Evolutionary conservation across 2,113 vertebrate species (phyloP), one percentile per base, ranked within the genome.

Genomic region (Erpornis zantholeuca): DNA sequence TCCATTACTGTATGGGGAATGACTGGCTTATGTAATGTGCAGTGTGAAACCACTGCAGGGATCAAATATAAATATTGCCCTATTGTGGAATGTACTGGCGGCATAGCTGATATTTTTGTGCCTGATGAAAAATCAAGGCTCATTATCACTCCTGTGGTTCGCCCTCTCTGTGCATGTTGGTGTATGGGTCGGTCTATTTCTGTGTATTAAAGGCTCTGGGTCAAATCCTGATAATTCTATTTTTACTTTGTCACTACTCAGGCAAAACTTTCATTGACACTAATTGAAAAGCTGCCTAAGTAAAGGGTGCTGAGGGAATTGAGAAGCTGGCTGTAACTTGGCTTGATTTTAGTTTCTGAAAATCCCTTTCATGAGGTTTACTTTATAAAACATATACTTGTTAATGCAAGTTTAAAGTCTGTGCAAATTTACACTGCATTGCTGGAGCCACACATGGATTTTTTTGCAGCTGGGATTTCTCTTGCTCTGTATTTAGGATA

Each of bases 1-100:
- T 97, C 96, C 96, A 97, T 97, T 91, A 82, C 94, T 94, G 87
- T 78, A 82, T 89, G 94, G 77, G 78, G 89, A 90, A 91, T 56
- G 87, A 85, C 60, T 87, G 77, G 69, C 79, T 97, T 97, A 96
- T 85, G 94, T 92, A 97, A 96, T 4, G 10, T 59, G 64, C 66
- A 69, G 92, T 0, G 4, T 75, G 94, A 89, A 96, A 72, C 88
- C 72, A 15, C 66, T 70, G 90, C 81, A 27, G 82, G 88, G 80
- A 89, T 84, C 93, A 86, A 75, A 73, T 84, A 86, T 53, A 95
- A 95, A 94, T 86, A 93, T 60, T 89, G 68, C 50, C 87, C 70
- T 82, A 22, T 63, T 82, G 87, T 78, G 89, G 94, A 96, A 93
- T 80, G 72, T 25, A 38, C 82, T 86, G 82, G 44, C 6, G 6